A percentile compares a stretch with the other conserved stretches of the same genome.
phyloP scores from a whole-genome alignment of 2,888 invertebrate genomes.

The Drosophila merina region DNA sequence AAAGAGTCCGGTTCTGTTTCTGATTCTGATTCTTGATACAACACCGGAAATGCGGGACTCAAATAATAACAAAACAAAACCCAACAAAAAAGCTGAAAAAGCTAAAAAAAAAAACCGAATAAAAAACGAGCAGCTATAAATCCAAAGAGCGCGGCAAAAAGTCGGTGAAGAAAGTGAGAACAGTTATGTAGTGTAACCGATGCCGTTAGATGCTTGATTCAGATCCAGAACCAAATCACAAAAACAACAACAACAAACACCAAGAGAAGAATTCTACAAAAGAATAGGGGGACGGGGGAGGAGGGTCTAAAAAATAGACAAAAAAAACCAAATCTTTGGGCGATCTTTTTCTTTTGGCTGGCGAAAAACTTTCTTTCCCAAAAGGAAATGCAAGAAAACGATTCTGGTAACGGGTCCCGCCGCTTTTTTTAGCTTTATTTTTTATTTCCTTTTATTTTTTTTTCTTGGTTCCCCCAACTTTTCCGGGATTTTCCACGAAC shows the following conservation, averaged over 20 bases:
- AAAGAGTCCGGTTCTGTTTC: slow-evolving; percentile 22
- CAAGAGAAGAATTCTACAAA: background rate
- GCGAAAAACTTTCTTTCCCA: slow-evolving; percentile 69
- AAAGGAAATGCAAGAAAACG: slow-evolving; percentile 55
- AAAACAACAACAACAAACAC: slow-evolving; percentile 4
- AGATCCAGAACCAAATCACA: slow-evolving; percentile 41
- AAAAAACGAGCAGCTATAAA: slow-evolving; percentile 31
- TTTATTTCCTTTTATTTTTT: background rate
- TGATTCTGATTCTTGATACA: slow-evolving; percentile 30
- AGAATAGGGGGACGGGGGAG: background rate
- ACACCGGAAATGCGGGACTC: slow-evolving; percentile 69
- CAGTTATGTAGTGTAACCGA: slow-evolving; percentile 80
- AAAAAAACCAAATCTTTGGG: slow-evolving; percentile 51
- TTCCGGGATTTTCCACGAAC: slow-evolving; percentile 2
- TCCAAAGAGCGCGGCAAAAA: slow-evolving; percentile 38
- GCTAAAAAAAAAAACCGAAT: background rate
- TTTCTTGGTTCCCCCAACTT: background rate
- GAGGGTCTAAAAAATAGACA: slow-evolving; percentile 38
- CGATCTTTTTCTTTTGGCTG: slow-evolving; percentile 31
- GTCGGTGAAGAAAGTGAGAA: slow-evolving; percentile 76
- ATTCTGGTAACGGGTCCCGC: slow-evolving; percentile 53
- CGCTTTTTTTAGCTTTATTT: background rate
- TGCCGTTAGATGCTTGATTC: slow-evolving; percentile 76
- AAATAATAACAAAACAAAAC: slow-evolving; percentile 51
- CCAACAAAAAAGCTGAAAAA: background rate